These are phyloP conservation scores for Drosophila percnosoma DNA, from an alignment of 2,888 invertebrate genomes.

Conservation along the genomic window DNA sequence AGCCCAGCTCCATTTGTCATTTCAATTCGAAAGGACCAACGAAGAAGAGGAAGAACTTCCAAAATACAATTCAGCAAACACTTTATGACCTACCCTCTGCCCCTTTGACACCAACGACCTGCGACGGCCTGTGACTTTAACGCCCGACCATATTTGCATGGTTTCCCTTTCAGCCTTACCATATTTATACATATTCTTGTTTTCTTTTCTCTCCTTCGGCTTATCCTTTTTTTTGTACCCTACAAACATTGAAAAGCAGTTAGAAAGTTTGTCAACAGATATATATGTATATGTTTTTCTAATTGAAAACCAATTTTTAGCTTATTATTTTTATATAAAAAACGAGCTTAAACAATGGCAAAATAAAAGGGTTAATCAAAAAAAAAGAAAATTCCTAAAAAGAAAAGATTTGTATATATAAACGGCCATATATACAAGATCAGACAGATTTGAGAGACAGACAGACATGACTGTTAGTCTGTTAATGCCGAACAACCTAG, in stretches of 20 bases:
- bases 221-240: constrained; percentile 11
- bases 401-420: background rate
- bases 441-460: background rate
- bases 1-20: constrained; percentile 71
- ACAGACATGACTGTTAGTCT: background rate
- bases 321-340: background rate
- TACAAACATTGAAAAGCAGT: background rate
- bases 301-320: background rate
- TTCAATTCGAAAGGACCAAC: constrained; percentile 69
- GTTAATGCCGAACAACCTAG: background rate
- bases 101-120: constrained; percentile 13
- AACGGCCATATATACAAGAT: background rate
- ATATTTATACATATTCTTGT: constrained; percentile 15
- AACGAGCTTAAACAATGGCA: background rate
- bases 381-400: background rate
- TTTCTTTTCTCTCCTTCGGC: constrained; percentile 24
- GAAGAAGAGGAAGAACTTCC: constrained; percentile 5
- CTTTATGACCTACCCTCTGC: constrained; percentile 39
- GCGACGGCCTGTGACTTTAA: constrained; percentile 10
- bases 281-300: no score
- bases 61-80: constrained; percentile 57
- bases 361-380: background rate
- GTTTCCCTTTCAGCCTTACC: constrained; percentile 23
- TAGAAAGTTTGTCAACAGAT: background rate
- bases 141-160: constrained; percentile 50